These are phyloP conservation scores for Macaca mulatta DNA, from an alignment of 2,113 vertebrate genomes.

Conservation along the genomic window DNA sequence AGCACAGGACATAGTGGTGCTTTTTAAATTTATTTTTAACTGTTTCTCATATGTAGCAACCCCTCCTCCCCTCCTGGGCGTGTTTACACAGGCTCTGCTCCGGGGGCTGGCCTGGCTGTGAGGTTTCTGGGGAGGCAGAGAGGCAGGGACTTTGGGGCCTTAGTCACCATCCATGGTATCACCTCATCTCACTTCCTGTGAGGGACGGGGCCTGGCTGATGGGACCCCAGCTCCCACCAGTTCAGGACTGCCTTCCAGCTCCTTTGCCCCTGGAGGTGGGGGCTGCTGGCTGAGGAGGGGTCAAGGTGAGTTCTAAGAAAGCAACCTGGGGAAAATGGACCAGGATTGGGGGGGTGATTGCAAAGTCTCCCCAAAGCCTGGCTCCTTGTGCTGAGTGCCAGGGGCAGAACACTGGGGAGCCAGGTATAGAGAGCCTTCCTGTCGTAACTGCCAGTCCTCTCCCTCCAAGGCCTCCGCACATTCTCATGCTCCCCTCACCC, in stretches of 20 bases:
- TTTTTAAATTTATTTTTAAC: conserved; percentile 66
- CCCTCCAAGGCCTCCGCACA: background rate
- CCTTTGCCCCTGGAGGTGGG: background rate
- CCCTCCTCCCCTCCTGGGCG: conserved; percentile 11
- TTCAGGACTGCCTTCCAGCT: background rate
- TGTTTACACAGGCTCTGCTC: conserved; percentile 62
- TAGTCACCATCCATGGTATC: conserved; percentile 61
- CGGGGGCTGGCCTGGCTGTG: conserved; percentile 27
- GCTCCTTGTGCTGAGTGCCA: background rate
- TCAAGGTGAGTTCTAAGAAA: background rate
- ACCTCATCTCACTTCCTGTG: conserved; percentile 63
- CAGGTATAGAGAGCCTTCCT: background rate
- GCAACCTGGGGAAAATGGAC: background rate
- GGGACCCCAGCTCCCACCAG: background rate
- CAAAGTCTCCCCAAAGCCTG: background rate
- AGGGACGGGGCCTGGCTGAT: background rate
- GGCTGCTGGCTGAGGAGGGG: background rate
- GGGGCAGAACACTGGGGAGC: background rate
- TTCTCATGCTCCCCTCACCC: background rate
- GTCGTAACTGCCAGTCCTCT: background rate
- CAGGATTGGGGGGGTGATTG: accelerated
- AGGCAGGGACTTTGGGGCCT: conserved; percentile 68
- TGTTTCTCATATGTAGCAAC: conserved; percentile 75
- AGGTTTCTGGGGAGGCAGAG: conserved; percentile 49
- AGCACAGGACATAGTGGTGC: conserved; percentile 68